Percentiles rank a stretch among this genome's conserved stretches.
Conservation (phyloP, 92 coral and sea anemone species). For the Epizoanthus stellaris region DNA sequence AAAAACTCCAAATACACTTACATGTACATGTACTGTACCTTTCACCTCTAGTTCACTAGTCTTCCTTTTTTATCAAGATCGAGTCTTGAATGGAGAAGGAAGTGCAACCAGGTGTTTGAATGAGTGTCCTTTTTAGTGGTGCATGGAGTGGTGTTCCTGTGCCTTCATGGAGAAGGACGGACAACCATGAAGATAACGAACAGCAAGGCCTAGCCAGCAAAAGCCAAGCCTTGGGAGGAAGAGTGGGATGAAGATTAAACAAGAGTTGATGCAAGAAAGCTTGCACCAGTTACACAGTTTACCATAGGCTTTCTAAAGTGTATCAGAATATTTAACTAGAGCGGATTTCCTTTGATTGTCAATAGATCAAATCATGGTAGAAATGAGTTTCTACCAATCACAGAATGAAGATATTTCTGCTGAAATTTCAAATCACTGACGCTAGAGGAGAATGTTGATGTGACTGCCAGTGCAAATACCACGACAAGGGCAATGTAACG, state of each 20-base stretch:
- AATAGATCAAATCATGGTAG: no score
- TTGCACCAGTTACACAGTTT: no score
- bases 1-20: slow-evolving; percentile 1
- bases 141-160: slow-evolving; percentile 52
- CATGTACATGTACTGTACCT: slow-evolving; percentile 63
- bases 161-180: slow-evolving; percentile 67
- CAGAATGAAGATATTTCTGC: no score
- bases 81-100: slow-evolving; percentile 97
- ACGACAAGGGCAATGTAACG: no score
- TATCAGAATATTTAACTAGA: no score
- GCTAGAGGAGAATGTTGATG: no score
- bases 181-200: slow-evolving; percentile 44
- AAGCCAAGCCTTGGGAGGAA: slow-evolving; percentile 31
- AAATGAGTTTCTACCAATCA: no score
- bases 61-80: slow-evolving; percentile 99
- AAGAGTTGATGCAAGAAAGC: background rate
- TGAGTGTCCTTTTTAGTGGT: slow-evolving; percentile 36
- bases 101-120: slow-evolving; percentile 80
- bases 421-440: no score
- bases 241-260: background rate
- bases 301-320: no score
- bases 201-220: slow-evolving; percentile 25
- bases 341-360: no score
- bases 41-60: slow-evolving; percentile 24
- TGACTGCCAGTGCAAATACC: no score